A percentile compares a stretch with the other conserved stretches of the same genome.
Evolutionary conservation across 2,888 invertebrate species (phyloP).

Genomic region (Drosophila mimetica): DNA sequence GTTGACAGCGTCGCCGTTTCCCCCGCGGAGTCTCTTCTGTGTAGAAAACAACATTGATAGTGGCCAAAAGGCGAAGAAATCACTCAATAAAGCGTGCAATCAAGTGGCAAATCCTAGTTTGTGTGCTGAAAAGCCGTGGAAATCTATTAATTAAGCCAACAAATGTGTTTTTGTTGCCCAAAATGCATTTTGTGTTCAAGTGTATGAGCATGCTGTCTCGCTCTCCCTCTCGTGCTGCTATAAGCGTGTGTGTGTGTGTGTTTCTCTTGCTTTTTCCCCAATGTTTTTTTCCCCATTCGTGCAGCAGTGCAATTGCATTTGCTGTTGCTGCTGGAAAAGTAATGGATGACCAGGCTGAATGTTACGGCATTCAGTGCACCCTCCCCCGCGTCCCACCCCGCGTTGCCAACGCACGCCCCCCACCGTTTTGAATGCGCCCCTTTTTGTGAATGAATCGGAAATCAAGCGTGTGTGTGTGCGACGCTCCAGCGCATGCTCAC

Average conservation of each 20-base stretch:
- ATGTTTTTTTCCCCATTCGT: conserved; percentile 46
- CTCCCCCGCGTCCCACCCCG: conserved; percentile 42
- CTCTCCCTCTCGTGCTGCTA: conserved; percentile 56
- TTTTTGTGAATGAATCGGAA: conserved; percentile 79
- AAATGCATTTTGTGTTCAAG: conserved; percentile 62
- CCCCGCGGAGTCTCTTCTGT: conserved; percentile 22
- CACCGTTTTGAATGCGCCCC: conserved; percentile 61
- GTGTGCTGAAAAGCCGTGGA: not conserved
- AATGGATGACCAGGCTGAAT: conserved; percentile 64
- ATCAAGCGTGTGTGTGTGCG: conserved; percentile 47
- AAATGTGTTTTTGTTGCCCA: conserved; percentile 49
- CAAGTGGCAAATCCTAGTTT: not conserved
- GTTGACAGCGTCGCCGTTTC: conserved; percentile 61
- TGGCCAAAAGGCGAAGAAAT: not conserved
- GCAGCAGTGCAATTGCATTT: conserved; percentile 61
- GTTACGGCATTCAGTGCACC: conserved; percentile 69
- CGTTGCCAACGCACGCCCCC: conserved; percentile 23
- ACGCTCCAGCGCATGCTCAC: conserved; percentile 71
- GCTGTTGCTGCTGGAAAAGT: conserved; percentile 57
- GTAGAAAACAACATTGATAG: conserved; percentile 28
- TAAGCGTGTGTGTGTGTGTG: conserved; percentile 36
- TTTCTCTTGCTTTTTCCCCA: conserved; percentile 42
- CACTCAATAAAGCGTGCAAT: not conserved
- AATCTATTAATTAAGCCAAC: not conserved
- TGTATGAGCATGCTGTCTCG: conserved; percentile 53